A percentile compares a stretch with the other conserved stretches of the same genome.
Conservation (phyloP, 2,888 invertebrate species). For the Trichogramma dendrolimi region DNA sequence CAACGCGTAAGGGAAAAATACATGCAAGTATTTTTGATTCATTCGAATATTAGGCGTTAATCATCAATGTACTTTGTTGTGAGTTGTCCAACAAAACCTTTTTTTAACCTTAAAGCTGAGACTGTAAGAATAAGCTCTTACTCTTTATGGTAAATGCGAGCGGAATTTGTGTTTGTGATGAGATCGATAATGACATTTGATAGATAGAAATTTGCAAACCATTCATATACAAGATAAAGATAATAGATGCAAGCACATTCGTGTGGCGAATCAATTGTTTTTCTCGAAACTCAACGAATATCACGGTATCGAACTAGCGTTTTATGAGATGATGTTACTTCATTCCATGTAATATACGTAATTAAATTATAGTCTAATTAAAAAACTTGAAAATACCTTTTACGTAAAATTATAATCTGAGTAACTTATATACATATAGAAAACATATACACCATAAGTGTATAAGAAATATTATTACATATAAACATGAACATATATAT, state of each 20-base stretch:
- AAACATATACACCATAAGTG: conserved; percentile 44
- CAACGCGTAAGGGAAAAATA: background rate
- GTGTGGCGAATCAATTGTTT: conserved; percentile 18
- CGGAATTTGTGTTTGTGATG: no score
- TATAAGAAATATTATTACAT: conserved; percentile 50
- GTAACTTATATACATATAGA: conserved; percentile 44
- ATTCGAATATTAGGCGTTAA: conserved; percentile 19
- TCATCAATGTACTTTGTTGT: conserved; percentile 18
- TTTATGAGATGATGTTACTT: conserved; percentile 43
- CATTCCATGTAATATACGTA: conserved; percentile 54
- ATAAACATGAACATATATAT: conserved; percentile 25
- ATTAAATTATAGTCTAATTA: conserved; percentile 45
- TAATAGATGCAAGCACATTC: no score
- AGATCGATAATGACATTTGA: no score
- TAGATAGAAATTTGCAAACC: no score
- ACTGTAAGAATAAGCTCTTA: no score
- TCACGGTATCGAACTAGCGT: conserved; percentile 50
- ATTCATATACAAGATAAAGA: background rate
- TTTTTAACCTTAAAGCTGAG: no score
- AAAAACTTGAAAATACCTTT: conserved; percentile 38
- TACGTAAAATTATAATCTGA: conserved; percentile 48
- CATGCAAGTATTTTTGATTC: background rate
- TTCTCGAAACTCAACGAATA: conserved; percentile 50
- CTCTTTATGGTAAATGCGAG: no score
- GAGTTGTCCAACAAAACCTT: background rate